Percentiles rank a stretch among this genome's conserved stretches.
Evolutionary conservation across 2,113 vertebrate species (phyloP).

Genomic region (Sclerurus mexicanus): DNA sequence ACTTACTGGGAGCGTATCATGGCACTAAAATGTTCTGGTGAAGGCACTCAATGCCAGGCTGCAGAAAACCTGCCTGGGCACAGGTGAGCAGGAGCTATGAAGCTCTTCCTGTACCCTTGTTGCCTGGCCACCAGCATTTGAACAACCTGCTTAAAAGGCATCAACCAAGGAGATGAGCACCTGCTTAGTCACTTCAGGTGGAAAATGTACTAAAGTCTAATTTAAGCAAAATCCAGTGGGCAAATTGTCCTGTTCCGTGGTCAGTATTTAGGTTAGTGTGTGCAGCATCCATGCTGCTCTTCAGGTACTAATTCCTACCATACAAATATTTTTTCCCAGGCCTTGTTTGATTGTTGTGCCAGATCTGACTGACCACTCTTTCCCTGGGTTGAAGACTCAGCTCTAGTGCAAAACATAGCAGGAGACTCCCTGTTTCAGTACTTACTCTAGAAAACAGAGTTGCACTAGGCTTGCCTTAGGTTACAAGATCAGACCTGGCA

Average conservation of each 20-base stretch:
- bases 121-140: background rate
- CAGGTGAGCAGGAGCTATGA: rapidly evolving
- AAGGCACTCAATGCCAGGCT: background rate
- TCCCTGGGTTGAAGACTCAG: background rate
- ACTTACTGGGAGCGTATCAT: background rate
- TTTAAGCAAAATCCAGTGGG: background rate
- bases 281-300: background rate
- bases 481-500: background rate
- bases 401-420: background rate
- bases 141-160: background rate
- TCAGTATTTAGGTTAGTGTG: background rate
- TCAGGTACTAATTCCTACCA: background rate
- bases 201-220: background rate
- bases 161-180: background rate
- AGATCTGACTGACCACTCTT: background rate
- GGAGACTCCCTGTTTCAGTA: background rate
- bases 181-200: background rate
- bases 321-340: rapidly evolving
- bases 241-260: background rate
- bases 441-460: background rate
- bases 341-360: background rate
- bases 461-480: background rate
- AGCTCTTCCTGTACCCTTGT: background rate
- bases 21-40: background rate
- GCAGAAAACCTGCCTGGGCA: background rate